These are phyloP conservation scores for Hypercompe scribonia DNA, from an alignment of 2,888 invertebrate genomes.

Conservation along the genomic window DNA sequence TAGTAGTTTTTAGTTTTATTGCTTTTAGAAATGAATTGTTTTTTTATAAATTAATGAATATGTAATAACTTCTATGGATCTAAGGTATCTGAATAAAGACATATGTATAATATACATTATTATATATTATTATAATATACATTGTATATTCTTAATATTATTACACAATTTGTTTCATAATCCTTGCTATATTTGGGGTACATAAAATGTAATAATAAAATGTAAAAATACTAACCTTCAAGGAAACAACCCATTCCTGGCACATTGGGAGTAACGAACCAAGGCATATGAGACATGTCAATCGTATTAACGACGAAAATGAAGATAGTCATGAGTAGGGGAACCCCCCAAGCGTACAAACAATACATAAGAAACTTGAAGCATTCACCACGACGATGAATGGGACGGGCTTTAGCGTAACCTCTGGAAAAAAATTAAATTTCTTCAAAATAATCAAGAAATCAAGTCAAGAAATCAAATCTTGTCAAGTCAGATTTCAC, in stretches of 20 bases:
- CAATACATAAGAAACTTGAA: constrained; percentile 77
- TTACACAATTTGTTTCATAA: too few species aligned
- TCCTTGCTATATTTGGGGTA: too few species aligned
- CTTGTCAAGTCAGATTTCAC: background rate
- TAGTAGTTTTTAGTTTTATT: too few species aligned
- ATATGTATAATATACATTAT: too few species aligned
- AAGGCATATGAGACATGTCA: constrained; percentile 60
- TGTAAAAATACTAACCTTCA: constrained; percentile 60
- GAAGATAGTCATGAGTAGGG: constrained; percentile 62
- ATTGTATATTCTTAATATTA: too few species aligned
- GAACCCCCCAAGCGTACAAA: constrained; percentile 72
- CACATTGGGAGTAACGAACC: constrained; percentile 71
- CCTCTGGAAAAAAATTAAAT: constrained; percentile 61
- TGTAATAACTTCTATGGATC: too few species aligned
- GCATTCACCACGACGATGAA: constrained; percentile 73
- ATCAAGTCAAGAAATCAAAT: background rate
- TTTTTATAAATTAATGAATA: too few species aligned
- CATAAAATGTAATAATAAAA: too few species aligned
- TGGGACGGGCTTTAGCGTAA: constrained; percentile 76
- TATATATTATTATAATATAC: too few species aligned
- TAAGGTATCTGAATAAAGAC: too few species aligned
- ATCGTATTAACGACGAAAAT: constrained; percentile 55
- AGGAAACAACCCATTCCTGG: constrained; percentile 67
- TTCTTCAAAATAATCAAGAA: background rate
- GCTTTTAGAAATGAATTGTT: too few species aligned